A percentile compares a stretch with the other conserved stretches of the same genome.
Conservation (phyloP, 1,140 invertebrate genomes). For the Atta texana region DNA sequence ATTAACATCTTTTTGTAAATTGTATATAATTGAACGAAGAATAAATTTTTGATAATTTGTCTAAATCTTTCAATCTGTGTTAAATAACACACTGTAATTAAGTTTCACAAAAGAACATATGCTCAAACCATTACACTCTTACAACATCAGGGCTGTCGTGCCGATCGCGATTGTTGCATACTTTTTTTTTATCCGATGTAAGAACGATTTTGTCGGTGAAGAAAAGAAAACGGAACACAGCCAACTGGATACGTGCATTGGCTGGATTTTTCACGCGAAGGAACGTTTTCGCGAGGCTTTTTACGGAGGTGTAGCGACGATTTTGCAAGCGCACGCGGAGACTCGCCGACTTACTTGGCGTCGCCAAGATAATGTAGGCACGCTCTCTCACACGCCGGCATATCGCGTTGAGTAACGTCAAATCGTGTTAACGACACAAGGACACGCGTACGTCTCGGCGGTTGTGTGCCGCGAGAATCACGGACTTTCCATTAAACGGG, state of each 20-base stretch:
- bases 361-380: slow-evolving; percentile 72
- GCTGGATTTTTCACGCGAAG: slow-evolving; percentile 31
- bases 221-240: not conserved
- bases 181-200: slow-evolving; percentile 24
- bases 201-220: slow-evolving; percentile 29
- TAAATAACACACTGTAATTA: slow-evolving; percentile 17
- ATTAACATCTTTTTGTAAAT: not conserved
- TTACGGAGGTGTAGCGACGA: slow-evolving; percentile 73
- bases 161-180: slow-evolving; percentile 37
- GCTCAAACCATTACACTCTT: not conserved
- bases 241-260: not conserved
- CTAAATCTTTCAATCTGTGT: not conserved
- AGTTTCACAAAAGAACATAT: slow-evolving; percentile 6
- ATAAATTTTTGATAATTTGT: not conserved
- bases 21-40: not conserved
- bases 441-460: slow-evolving; percentile 69
- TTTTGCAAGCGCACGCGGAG: slow-evolving; percentile 68
- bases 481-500: slow-evolving; percentile 63
- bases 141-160: slow-evolving; percentile 31
- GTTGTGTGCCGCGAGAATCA: slow-evolving; percentile 64
- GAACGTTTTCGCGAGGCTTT: slow-evolving; percentile 69
- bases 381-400: slow-evolving; percentile 65
- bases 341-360: slow-evolving; percentile 68
- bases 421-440: slow-evolving; percentile 78
- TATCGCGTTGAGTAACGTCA: slow-evolving; percentile 73